phyloP scores from a whole-genome alignment of 1,140 invertebrate genomes.

The Drosophila hydei region DNA sequence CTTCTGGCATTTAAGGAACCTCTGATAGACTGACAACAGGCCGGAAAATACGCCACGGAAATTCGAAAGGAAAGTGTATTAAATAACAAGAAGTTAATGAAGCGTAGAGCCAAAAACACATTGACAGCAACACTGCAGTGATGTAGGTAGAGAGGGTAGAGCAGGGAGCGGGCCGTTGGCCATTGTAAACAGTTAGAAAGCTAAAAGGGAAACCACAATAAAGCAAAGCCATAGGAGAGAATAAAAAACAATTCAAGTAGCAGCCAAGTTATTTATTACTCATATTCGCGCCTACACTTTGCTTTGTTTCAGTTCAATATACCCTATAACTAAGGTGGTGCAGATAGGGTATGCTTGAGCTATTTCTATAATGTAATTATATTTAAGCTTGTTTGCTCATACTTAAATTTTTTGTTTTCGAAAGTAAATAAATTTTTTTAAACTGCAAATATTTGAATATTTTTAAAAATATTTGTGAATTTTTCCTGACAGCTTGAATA shows the following conservation, averaged over 20 bases:
- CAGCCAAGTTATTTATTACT: constrained; percentile 73
- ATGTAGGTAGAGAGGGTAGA: background rate
- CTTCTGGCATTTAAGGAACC: constrained; percentile 51
- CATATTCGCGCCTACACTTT: constrained; percentile 49
- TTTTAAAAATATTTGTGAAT: too few species aligned
- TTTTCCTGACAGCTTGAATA: too few species aligned
- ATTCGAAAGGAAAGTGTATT: constrained; percentile 66
- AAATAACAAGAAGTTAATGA: constrained; percentile 78
- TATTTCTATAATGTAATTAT: too few species aligned
- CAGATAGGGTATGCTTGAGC: too few species aligned
- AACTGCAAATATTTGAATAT: too few species aligned
- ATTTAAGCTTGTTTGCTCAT: too few species aligned
- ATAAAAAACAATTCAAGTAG: constrained; percentile 63
- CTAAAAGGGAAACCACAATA: constrained; percentile 57
- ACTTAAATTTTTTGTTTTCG: too few species aligned
- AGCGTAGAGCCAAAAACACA: constrained; percentile 57
- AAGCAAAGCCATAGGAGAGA: constrained; percentile 32
- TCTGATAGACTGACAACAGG: constrained; percentile 69
- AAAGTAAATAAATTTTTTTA: too few species aligned
- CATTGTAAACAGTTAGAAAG: constrained; percentile 6
- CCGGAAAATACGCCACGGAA: constrained; percentile 51
- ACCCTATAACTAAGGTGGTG: background rate
- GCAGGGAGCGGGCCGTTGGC: background rate
- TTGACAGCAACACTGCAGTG: constrained; percentile 24
- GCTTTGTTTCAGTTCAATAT: constrained; percentile 13